These are phyloP conservation scores for Chironomus riparius DNA, from an alignment of 2,888 invertebrate species.

Conservation along the genomic window DNA sequence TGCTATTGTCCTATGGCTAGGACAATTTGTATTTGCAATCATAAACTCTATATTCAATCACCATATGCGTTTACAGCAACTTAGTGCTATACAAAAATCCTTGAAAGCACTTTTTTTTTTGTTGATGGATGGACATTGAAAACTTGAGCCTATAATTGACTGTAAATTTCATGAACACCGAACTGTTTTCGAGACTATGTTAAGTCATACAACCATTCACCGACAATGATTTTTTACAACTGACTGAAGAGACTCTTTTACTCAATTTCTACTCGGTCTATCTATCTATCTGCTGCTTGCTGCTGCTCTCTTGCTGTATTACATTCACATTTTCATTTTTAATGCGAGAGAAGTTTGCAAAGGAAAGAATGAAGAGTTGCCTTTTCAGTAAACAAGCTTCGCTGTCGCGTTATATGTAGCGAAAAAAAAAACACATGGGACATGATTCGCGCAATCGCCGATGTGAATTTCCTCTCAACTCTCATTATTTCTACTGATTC, in stretches of 20 bases:
- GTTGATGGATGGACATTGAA: conserved; percentile 6
- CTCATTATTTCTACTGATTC: neutral
- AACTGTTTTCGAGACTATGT: neutral
- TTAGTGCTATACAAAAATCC: conserved; percentile 4
- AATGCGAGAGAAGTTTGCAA: neutral
- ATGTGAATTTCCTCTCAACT: neutral
- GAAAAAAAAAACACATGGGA: neutral
- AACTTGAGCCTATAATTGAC: neutral
- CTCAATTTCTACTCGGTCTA: neutral
- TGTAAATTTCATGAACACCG: neutral
- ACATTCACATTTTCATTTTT: no score
- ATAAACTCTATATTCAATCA: neutral
- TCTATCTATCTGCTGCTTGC: neutral
- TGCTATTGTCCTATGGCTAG: neutral
- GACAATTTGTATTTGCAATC: neutral
- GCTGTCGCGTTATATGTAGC: neutral
- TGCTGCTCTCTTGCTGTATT: no score
- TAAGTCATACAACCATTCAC: conserved; percentile 1
- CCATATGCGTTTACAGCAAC: neutral
- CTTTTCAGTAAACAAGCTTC: neutral
- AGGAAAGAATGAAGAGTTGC: neutral
- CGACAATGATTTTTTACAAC: conserved; percentile 11
- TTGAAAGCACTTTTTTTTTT: conserved; percentile 15
- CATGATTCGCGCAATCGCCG: neutral
- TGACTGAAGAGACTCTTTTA: neutral